Evolutionary conservation across 2,797 vertebrate species (phyloP).

Genomic region (Esox masquinongy): DNA sequence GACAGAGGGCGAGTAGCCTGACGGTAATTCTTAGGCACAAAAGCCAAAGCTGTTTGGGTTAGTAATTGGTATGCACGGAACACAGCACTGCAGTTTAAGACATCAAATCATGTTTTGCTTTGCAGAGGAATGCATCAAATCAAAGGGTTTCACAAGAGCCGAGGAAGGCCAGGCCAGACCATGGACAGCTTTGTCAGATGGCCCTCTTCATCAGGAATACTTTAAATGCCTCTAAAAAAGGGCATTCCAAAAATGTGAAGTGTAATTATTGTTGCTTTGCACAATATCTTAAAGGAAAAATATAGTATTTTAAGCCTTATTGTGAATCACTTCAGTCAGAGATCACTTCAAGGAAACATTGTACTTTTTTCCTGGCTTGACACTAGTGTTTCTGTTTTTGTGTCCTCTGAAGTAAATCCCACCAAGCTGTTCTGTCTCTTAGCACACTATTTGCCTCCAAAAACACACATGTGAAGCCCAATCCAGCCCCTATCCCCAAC

Average conservation of each 20-base stretch:
- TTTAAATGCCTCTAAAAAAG: constrained; percentile 31
- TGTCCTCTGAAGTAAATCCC: too few species aligned
- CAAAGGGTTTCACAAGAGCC: constrained; percentile 44
- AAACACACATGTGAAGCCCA: too few species aligned
- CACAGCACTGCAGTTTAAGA: constrained; percentile 49
- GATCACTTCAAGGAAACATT: too few species aligned
- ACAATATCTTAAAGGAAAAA: too few species aligned
- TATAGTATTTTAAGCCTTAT: too few species aligned
- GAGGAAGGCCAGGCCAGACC: constrained; percentile 24
- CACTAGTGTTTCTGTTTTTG: too few species aligned
- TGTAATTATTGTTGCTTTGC: constrained; percentile 17
- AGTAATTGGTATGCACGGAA: constrained; percentile 43
- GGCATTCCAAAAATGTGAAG: constrained; percentile 26
- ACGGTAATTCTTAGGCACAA: constrained; percentile 45
- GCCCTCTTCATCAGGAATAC: constrained; percentile 42
- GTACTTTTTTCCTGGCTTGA: too few species aligned
- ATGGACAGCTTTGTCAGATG: constrained; percentile 30
- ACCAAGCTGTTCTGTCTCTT: too few species aligned
- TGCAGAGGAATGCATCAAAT: constrained; percentile 58
- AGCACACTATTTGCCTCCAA: too few species aligned
- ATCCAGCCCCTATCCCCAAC: too few species aligned
- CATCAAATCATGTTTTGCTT: constrained; percentile 59
- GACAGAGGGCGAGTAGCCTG: constrained; percentile 31
- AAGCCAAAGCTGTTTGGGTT: constrained; percentile 34
- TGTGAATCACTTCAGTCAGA: too few species aligned